A percentile compares a stretch with the other conserved stretches of the same genome.
Evolutionary conservation across 2,888 invertebrate genomes (phyloP).

Genomic region (Laspeyria flexula): DNA sequence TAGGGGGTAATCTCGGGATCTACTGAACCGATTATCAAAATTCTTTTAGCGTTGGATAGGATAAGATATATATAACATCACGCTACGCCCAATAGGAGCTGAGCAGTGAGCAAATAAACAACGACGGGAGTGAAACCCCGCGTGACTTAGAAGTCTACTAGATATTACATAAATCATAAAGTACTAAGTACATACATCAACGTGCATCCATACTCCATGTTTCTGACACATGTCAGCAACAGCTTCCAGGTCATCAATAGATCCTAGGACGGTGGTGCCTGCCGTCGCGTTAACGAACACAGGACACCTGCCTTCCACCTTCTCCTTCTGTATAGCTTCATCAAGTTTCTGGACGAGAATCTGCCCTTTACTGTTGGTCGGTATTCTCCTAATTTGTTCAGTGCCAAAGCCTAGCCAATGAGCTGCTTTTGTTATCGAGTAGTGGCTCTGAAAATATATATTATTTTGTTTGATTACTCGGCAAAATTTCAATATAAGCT

Average conservation of each 20-base stretch:
- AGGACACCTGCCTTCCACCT: conserved; percentile 82
- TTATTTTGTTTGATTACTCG: no score
- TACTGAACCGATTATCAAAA: no score
- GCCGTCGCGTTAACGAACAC: conserved; percentile 91
- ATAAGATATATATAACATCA: no score
- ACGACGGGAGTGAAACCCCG: no score
- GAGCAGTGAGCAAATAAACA: no score
- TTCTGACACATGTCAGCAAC: conserved; percentile 89
- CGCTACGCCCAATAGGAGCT: no score
- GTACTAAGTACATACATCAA: conserved; percentile 88
- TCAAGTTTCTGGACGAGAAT: conserved; percentile 88
- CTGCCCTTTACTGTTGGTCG: conserved; percentile 88
- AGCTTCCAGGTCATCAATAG: conserved; percentile 90
- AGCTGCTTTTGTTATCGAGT: conserved; percentile 92
- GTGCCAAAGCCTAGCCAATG: conserved; percentile 95
- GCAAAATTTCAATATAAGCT: no score
- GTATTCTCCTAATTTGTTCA: conserved; percentile 88
- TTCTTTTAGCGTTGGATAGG: no score
- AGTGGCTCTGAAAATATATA: conserved; percentile 87
- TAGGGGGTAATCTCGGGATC: no score
- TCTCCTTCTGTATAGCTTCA: conserved; percentile 79
- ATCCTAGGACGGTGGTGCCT: conserved; percentile 94
- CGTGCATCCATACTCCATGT: conserved; percentile 92
- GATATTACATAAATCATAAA: no score
- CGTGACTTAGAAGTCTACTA: background rate